A percentile compares a stretch with the other conserved stretches of the same genome.
phyloP scores from a whole-genome alignment of 2,888 invertebrate genomes.

The Lepidonotus clava region DNA sequence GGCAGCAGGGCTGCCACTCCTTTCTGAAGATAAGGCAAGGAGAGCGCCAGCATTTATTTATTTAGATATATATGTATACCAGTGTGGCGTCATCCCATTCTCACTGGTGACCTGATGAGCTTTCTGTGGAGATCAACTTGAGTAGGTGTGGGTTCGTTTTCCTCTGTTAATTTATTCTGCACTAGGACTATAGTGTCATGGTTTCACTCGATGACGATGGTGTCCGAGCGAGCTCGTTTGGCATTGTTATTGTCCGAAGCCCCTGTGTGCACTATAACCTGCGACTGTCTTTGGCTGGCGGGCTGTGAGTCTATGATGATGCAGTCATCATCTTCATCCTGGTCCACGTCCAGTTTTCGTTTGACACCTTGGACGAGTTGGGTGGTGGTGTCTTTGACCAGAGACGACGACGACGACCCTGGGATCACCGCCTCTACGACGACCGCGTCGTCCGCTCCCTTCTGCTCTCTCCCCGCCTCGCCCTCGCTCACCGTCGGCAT shows the following conservation, averaged over 20 bases:
- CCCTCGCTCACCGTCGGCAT: slow-evolving; percentile 11
- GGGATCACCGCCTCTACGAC: background rate
- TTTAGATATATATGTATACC: background rate
- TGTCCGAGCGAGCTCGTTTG: slow-evolving; percentile 39
- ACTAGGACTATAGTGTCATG: background rate
- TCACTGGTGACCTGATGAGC: no score
- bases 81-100: no score
- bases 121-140: background rate
- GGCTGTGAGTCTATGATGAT: slow-evolving; percentile 53
- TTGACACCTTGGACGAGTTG: slow-evolving; percentile 40
- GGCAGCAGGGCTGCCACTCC: no score
- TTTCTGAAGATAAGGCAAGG: no score
- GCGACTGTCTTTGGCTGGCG: background rate
- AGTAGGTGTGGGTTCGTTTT: background rate
- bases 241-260: slow-evolving; percentile 37
- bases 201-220: slow-evolving; percentile 52
- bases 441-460: background rate
- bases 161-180: background rate
- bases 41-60: background rate
- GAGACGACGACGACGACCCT: background rate
- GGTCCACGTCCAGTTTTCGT: slow-evolving; percentile 50
- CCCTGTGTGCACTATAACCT: background rate
- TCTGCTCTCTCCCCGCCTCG: background rate
- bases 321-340: slow-evolving; percentile 58
- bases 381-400: background rate